Base-by-base conservation (phyloP, 2,797 vertebrate species). In the Amphiprion clarkii region DNA sequence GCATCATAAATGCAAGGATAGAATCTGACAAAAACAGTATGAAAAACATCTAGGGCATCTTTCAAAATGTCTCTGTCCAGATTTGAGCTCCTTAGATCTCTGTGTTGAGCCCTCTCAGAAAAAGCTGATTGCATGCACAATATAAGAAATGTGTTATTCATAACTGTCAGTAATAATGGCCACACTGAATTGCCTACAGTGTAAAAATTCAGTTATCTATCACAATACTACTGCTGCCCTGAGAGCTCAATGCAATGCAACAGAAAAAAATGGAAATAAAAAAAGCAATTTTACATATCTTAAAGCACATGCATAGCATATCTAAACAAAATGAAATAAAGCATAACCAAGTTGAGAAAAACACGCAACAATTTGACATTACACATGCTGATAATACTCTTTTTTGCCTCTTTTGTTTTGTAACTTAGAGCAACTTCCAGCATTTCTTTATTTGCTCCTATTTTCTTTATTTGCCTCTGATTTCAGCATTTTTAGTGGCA, bases 11-110 rank as follows among this genome's bases (percentile, higher is more conserved):
- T 83, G 61, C 66, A 70, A 57, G 55, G 60, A 75, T 27, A 62
- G 83, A 80, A 84, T 83, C 68, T 74, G 79, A 83, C 75, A 76
- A 90, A 87, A 74, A 39, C 56, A 69, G 60, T 74, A 67, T 79
- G 46, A 83, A 75, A 72, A 83, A 87, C 81, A 88, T 88, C 83
- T 90, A 66, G 58, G 59, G 46, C 33, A 23, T 68, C 74, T 76
- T 87, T 87, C 49, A 84, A 66, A 75, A 75, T 16, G 12, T 57
- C 75, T 46, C 14, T 68, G 67, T 74, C 76, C 76, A 74, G 60
- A 69, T 61, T 44, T 70, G 36, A 72, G 39, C 67, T 56, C 17
- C 67, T 89, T 12, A 80, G 67, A 85, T 77, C 52, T 83, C 52
- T 61, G 44, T 60, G 42, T 68, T 4, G 31, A 78, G 74, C 56